Conservation (phyloP, 2,888 invertebrate genomes). For the Heteropelma amictum region DNA sequence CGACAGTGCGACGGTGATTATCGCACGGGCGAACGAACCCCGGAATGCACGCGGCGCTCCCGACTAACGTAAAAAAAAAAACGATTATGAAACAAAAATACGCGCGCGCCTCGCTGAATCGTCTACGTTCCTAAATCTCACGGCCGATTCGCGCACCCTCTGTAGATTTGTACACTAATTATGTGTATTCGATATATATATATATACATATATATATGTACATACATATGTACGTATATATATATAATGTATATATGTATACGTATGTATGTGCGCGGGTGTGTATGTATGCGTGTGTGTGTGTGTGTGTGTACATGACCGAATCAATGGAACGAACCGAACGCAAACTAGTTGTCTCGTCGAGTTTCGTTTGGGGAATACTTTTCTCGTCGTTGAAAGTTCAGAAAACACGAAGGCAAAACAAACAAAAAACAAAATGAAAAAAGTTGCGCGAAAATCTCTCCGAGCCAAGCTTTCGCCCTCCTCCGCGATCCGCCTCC, state of each 20-base stretch:
- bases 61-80: background rate
- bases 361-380: conserved; percentile 21
- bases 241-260: conserved; percentile 16
- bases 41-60: background rate
- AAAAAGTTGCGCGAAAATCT: conserved; percentile 22
- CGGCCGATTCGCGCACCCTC: conserved; percentile 28
- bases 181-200: conserved; percentile 37
- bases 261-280: background rate
- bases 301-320: background rate
- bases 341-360: conserved; percentile 41
- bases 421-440: background rate
- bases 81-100: conserved; percentile 7
- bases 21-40: background rate
- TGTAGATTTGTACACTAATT: conserved; percentile 60
- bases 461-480: conserved; percentile 55
- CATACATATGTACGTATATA: background rate
- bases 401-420: background rate
- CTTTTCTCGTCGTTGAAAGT: conserved; percentile 15
- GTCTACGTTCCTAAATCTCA: conserved; percentile 55
- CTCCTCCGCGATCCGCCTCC: no score
- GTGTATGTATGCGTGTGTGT: background rate
- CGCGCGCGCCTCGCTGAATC: conserved; percentile 26
- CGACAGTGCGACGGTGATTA: background rate
- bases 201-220: background rate
- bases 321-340: conserved; percentile 13